A percentile compares a stretch with the other conserved stretches of the same genome.
These are phyloP conservation scores for Callocephalon fimbriatum DNA, from an alignment of 2,113 vertebrate species.

Conservation along the genomic window DNA sequence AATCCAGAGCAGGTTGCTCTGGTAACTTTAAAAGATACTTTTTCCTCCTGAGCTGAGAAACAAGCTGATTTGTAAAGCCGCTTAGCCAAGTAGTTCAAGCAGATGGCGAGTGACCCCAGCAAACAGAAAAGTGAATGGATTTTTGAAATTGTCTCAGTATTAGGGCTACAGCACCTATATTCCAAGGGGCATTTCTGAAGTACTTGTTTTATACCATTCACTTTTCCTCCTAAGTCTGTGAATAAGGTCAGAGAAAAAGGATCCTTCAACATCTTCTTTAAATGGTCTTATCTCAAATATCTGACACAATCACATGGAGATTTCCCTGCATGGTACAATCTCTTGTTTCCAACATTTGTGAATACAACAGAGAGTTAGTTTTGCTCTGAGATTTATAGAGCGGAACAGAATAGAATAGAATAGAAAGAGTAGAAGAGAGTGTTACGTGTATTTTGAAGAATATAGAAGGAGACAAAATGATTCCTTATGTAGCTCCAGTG, in stretches of 20 bases:
- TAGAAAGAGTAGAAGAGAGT: not conserved
- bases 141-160: not conserved
- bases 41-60: not conserved
- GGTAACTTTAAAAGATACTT: not conserved
- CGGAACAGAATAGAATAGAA: not conserved
- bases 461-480: not conserved
- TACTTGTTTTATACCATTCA: not conserved
- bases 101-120: not conserved
- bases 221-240: not conserved
- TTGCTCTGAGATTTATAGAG: not conserved
- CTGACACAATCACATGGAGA: not conserved
- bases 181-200: not conserved
- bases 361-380: not conserved
- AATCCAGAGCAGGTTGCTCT: slow-evolving; percentile 17
- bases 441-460: not conserved
- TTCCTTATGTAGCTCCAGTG: not conserved
- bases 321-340: not conserved
- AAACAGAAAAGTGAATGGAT: not conserved
- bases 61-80: not conserved
- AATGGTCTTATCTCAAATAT: not conserved
- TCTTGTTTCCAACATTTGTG: not conserved
- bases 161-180: not conserved
- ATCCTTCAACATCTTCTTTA: not conserved
- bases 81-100: not conserved
- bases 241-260: not conserved